Evolutionary conservation across 2,113 vertebrate species (phyloP), one percentile per base, ranked within the genome.

Genomic region (Phodopus roborovskii): DNA sequence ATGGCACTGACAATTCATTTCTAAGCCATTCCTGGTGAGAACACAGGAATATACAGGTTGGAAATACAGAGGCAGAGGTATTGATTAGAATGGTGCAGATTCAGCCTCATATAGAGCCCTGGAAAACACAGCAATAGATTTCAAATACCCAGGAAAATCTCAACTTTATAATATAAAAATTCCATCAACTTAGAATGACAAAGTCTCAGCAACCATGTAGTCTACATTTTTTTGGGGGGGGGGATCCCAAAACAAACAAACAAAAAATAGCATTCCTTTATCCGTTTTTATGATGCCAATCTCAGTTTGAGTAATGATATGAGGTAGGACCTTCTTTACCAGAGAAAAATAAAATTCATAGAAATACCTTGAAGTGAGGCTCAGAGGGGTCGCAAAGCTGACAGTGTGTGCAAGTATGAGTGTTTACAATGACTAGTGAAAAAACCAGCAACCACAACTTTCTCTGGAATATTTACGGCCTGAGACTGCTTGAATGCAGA

Each of bases 1-100:
- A 82, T 33, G 97, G 53, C 33, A 74, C 92, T 86, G 77, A 88
- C 73, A 95, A 71, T 91, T 53, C 87, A 94, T 79, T 77, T 96
- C 87, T 82, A 93, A 77, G 79, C 0, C 20, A 0, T 77, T 97
- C 74, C 36, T 45, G 39, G 64, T 56, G 88, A 77, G 91, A 84
- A 92, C 92, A 68, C 90, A 95, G 85, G 87, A 97, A 96, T 58
- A 83, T 15, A 78, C 0, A 45, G 95, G 50, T 50, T 66, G 62
- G 88, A 92, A 97, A 96, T 42, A 75, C 20, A 83, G 0, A 39
- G 90, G 70, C 56, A 39, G 78, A 96, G 28, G 70, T 95, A 70
- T 45, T 90, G 45, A 96, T 90, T 94, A 42, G 50, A 91, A 95
- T 75, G 90, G 33, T 78, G 90, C 48, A 92, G 94, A 97, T 0